Conservation (phyloP, 2,797 vertebrate species). For the Chloroceryle amazona region DNA sequence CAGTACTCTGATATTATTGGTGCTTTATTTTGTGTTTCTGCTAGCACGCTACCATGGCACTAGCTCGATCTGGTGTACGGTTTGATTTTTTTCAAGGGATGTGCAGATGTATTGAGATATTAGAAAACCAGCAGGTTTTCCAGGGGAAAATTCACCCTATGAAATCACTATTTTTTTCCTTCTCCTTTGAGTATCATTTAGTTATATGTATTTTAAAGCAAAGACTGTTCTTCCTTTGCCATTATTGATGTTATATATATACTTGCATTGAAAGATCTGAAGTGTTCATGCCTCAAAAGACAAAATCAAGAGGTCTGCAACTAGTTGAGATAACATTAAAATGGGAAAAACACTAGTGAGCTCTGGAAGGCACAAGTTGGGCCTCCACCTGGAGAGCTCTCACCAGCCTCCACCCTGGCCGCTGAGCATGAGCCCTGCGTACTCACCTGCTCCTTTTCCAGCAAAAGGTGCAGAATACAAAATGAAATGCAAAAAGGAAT, state of each 20-base stretch:
- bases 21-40: not conserved
- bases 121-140: not conserved
- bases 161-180: not conserved
- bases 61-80: not conserved
- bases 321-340: not conserved
- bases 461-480: not conserved
- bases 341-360: not conserved
- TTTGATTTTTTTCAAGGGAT: not conserved
- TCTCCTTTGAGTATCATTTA: not conserved
- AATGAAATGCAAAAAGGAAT: not conserved
- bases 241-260: not conserved
- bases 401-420: not conserved
- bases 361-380: not conserved
- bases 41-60: not conserved
- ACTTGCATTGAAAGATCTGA: not conserved
- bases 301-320: not conserved
- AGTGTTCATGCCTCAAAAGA: not conserved
- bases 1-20: not conserved
- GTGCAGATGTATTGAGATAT: not conserved
- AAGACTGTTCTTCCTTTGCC: not conserved
- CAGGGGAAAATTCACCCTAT: not conserved
- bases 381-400: not conserved
- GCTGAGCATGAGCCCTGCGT: accelerated
- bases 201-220: not conserved
- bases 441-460: not conserved